Conservation (phyloP, 1,140 invertebrate species). For the Cotesia glomerata region DNA sequence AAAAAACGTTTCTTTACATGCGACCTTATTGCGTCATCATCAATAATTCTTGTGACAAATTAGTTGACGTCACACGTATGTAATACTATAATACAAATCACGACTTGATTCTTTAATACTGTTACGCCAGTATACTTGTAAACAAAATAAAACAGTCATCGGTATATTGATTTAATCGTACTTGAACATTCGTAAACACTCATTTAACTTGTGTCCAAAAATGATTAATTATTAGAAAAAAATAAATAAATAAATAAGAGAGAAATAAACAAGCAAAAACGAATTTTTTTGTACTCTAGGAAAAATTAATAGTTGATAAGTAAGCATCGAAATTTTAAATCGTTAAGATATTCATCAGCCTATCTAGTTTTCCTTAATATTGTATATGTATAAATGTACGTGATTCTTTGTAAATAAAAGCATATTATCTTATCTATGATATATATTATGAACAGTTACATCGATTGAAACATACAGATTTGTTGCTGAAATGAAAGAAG, state of each 20-base stretch:
- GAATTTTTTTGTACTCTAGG: conserved; percentile 31
- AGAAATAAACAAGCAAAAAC: neutral
- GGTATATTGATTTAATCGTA: neutral
- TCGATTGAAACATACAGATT: too few relatives aligned
- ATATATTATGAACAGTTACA: conserved; percentile 4
- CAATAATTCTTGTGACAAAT: conserved; percentile 21
- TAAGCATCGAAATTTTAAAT: neutral
- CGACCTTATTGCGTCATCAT: neutral
- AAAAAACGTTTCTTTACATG: neutral
- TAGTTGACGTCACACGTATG: conserved; percentile 9
- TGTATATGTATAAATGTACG: conserved; percentile 41
- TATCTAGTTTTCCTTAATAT: conserved; percentile 37
- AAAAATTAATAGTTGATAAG: conserved; percentile 24
- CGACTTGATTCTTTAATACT: conserved; percentile 1
- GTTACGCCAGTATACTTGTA: neutral
- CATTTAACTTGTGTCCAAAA: neutral
- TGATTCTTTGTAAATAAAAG: conserved; percentile 43
- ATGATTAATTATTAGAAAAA: conserved; percentile 13
- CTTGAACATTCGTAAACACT: neutral
- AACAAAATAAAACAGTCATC: neutral
- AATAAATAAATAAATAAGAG: neutral
- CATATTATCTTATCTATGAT: conserved; percentile 38
- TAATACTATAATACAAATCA: neutral
- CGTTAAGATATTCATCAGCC: conserved; percentile 15
- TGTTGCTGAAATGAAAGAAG: neutral